A percentile compares a stretch with the other conserved stretches of the same genome.
phyloP scores from a whole-genome alignment of 2,797 vertebrate genomes.

The Chelonia mydas region DNA sequence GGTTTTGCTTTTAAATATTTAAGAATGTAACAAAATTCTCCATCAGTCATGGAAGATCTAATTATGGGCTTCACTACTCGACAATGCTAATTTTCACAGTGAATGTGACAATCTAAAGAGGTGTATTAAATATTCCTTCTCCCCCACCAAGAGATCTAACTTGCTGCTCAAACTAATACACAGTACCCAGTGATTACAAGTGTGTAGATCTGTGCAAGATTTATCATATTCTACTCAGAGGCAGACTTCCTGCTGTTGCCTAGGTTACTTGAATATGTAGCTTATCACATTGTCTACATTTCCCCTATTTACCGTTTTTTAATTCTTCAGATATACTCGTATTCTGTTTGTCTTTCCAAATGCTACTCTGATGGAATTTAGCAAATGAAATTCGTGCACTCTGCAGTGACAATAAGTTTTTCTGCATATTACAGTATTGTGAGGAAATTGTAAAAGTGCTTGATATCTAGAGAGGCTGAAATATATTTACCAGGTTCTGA shows the following conservation, averaged over 20 bases:
- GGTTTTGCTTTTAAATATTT: conserved; percentile 2
- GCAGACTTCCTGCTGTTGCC: conserved; percentile 35
- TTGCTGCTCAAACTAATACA: conserved; percentile 17
- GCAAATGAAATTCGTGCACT: not conserved
- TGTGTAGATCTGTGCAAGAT: not conserved
- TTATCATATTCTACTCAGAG: conserved; percentile 14
- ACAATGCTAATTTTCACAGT: not conserved
- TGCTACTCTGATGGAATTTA: not conserved
- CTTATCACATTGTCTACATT: not conserved
- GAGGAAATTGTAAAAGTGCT: not conserved
- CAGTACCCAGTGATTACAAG: conserved; percentile 4
- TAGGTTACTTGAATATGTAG: conserved; percentile 49
- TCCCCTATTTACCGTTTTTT: not conserved
- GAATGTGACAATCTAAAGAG: conserved; percentile 33
- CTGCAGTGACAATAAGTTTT: not conserved
- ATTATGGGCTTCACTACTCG: conserved; percentile 12
- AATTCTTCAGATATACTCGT: not conserved
- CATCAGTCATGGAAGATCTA: not conserved
- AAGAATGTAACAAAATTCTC: conserved; percentile 35
- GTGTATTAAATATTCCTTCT: not conserved
- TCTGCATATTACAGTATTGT: not conserved
- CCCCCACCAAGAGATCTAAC: not conserved
- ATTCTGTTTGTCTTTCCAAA: not conserved
- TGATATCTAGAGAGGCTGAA: not conserved
- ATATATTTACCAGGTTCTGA: rapidly evolving